Evolutionary conservation across 2,797 vertebrate species (phyloP).

Genomic region (Phataginus tricuspis): DNA sequence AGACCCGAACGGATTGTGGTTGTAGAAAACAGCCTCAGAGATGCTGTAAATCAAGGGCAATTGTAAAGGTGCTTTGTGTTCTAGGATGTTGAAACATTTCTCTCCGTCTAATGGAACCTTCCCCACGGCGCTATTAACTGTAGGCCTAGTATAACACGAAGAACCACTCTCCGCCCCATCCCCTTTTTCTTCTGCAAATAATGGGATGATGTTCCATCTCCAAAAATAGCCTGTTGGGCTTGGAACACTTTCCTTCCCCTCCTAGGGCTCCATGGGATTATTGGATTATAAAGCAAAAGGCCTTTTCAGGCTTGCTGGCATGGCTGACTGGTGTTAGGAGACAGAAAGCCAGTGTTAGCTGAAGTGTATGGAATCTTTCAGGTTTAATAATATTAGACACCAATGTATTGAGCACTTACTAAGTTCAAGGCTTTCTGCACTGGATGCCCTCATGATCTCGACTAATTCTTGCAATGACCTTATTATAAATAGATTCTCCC

Average conservation of each 20-base stretch:
- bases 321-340: background rate
- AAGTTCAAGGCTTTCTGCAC: background rate
- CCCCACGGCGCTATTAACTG: conserved; percentile 19
- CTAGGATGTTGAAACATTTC: conserved; percentile 5
- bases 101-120: background rate
- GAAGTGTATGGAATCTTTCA: background rate
- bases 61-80: conserved; percentile 71
- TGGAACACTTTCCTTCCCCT: conserved; percentile 45
- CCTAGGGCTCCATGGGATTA: conserved; percentile 5
- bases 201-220: conserved; percentile 56
- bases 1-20: background rate
- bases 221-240: conserved; percentile 50
- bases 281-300: conserved; percentile 51
- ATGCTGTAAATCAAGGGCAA: conserved; percentile 50
- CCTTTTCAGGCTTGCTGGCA: conserved; percentile 30
- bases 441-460: background rate
- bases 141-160: background rate
- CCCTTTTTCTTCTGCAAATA: conserved; percentile 26
- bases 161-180: background rate
- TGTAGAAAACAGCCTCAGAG: background rate
- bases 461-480: background rate
- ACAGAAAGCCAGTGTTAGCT: background rate
- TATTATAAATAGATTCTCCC: background rate
- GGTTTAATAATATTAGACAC: background rate
- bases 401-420: background rate